These are phyloP conservation scores for Mesoligia furuncula DNA, from an alignment of 2,888 invertebrate species.

Conservation along the genomic window DNA sequence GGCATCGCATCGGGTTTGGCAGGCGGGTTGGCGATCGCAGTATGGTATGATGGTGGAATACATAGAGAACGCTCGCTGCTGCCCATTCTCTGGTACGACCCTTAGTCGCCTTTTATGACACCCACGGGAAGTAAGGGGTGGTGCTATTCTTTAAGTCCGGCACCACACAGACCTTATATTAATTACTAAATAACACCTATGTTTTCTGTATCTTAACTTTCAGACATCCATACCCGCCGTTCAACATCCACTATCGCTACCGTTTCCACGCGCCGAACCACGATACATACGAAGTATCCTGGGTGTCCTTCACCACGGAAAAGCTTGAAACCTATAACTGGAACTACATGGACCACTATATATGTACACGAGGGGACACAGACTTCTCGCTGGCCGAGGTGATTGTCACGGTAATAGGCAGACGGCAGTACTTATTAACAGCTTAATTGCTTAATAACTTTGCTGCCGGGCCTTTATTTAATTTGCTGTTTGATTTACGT, in stretches of 20 bases:
- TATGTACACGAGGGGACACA: constrained; percentile 97
- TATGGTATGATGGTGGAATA: too few relatives aligned
- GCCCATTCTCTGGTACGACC: too few relatives aligned
- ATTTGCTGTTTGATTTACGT: constrained; percentile 41
- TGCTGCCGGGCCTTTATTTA: constrained; percentile 40
- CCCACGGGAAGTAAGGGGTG: too few relatives aligned
- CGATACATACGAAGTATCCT: constrained; percentile 97
- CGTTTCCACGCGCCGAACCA: constrained; percentile 98
- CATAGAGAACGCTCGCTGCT: too few relatives aligned
- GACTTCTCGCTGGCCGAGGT: constrained; percentile 97
- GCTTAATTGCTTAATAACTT: constrained; percentile 38
- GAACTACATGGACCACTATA: constrained; percentile 99
- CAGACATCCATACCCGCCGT: constrained; percentile 98
- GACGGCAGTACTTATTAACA: constrained; percentile 31
- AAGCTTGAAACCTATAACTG: constrained; percentile 99
- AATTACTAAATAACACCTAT: background rate
- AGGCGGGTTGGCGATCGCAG: too few relatives aligned
- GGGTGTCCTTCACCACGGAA: constrained; percentile 98
- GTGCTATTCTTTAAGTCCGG: too few relatives aligned
- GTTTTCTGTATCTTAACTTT: constrained; percentile 56
- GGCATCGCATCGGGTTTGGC: too few relatives aligned
- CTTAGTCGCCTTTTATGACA: too few relatives aligned
- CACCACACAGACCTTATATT: too few relatives aligned
- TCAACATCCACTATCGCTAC: constrained; percentile 97
- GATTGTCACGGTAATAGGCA: constrained; percentile 69